Percentiles rank a stretch among this genome's conserved stretches.
Conservation (phyloP, 1,140 invertebrate species). For the Thrips palmi region DNA sequence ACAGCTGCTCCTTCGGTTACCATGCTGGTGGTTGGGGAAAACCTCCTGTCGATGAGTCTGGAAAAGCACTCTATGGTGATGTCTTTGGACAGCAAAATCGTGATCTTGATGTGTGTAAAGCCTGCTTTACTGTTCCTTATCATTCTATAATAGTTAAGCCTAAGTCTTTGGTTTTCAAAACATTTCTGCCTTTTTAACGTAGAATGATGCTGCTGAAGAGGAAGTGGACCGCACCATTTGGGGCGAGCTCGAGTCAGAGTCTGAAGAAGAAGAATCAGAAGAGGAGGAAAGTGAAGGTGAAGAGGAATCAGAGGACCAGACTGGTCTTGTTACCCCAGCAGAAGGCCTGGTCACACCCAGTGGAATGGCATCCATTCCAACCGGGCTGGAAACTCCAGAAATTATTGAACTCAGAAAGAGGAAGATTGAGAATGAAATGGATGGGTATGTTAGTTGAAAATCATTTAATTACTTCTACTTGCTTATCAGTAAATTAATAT, state of each 20-base stretch:
- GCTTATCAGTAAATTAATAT: conserved; percentile 5
- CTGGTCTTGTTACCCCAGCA: conserved; percentile 56
- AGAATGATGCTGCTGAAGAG: conserved; percentile 61
- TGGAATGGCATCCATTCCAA: conserved; percentile 84
- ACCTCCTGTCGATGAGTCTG: conserved; percentile 97
- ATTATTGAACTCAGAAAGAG: conserved; percentile 95
- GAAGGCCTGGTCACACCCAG: conserved; percentile 89
- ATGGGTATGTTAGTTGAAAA: conserved; percentile 40
- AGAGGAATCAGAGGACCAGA: conserved; percentile 42
- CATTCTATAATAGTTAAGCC: neutral
- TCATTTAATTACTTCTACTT: conserved; percentile 7
- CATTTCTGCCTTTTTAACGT: conserved; percentile 5
- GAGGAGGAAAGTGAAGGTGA: conserved; percentile 59
- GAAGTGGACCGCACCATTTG: conserved; percentile 84
- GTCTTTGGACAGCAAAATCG: conserved; percentile 71
- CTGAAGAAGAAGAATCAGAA: conserved; percentile 70
- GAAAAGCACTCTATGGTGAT: conserved; percentile 95
- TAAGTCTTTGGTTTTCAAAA: conserved; percentile 2
- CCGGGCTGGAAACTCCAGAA: conserved; percentile 94
- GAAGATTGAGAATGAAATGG: conserved; percentile 93
- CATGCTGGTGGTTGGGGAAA: conserved; percentile 99
- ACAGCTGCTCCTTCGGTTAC: conserved; percentile 95
- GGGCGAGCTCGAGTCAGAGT: conserved; percentile 95
- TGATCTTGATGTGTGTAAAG: conserved; percentile 36
- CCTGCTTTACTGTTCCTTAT: conserved; percentile 19